Percentiles rank a stretch among this genome's conserved stretches.
These are phyloP conservation scores for Rhinoraja longicauda DNA, from an alignment of 2,797 vertebrate species.

Conservation along the genomic window DNA sequence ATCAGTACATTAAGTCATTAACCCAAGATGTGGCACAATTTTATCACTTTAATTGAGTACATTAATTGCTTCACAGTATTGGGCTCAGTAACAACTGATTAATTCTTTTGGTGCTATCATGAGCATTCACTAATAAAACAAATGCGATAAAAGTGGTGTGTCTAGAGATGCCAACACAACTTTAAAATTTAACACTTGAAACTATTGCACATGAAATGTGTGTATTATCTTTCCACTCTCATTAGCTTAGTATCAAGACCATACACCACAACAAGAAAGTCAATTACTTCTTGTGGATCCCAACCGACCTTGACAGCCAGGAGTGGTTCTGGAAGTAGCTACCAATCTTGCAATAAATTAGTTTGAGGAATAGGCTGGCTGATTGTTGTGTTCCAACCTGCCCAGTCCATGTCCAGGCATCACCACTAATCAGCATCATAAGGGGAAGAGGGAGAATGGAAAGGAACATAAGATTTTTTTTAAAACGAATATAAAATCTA, in stretches of 20 bases:
- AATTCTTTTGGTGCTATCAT: background rate
- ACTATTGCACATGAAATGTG: background rate
- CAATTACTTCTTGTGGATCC: background rate
- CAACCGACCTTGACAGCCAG: background rate
- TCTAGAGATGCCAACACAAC: background rate
- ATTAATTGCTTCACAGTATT: constrained; percentile 4
- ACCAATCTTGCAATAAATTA: background rate
- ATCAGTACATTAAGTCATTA: constrained; percentile 10
- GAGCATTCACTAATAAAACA: background rate
- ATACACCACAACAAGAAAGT: background rate
- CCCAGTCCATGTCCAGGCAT: background rate
- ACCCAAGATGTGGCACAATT: background rate
- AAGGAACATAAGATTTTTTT: background rate
- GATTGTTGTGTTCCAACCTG: background rate
- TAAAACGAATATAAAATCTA: background rate
- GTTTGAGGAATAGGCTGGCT: background rate
- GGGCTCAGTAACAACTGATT: background rate
- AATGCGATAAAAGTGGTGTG: background rate
- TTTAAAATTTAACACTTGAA: background rate
- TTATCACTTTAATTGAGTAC: background rate
- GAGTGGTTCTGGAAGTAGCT: background rate
- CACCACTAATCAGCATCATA: background rate
- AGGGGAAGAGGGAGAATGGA: constrained; percentile 42
- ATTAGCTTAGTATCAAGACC: background rate
- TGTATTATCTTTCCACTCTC: background rate